Percentiles rank a stretch among this genome's conserved stretches.
Conservation (phyloP, 1,140 invertebrate genomes). For the Magallana ariakensis region DNA sequence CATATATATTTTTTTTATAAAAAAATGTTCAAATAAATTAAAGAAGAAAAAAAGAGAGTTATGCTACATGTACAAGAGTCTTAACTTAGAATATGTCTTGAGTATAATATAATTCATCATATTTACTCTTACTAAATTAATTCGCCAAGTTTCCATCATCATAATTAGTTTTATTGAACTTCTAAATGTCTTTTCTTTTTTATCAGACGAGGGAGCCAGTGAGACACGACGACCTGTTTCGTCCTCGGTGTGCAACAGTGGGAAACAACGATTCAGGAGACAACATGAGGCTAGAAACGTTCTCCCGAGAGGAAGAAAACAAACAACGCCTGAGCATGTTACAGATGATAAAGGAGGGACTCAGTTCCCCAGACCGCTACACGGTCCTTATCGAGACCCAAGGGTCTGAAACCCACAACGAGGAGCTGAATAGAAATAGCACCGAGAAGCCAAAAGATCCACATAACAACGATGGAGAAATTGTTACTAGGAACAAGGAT, state of each 20-base stretch:
- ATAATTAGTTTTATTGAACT: too few relatives aligned
- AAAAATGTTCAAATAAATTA: too few relatives aligned
- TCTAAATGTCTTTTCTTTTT: neutral
- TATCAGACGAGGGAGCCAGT: neutral
- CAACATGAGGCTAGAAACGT: neutral
- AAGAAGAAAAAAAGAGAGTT: too few relatives aligned
- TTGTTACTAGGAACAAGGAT: too few relatives aligned
- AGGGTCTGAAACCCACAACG: neutral
- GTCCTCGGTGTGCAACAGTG: neutral
- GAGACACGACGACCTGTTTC: neutral
- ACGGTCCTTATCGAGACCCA: neutral
- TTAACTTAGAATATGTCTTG: too few relatives aligned
- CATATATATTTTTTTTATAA: too few relatives aligned
- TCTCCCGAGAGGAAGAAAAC: slow-evolving; percentile 14
- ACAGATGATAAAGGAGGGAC: neutral
- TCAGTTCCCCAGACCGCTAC: neutral
- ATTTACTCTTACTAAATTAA: too few relatives aligned
- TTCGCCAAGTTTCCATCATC: too few relatives aligned
- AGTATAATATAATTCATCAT: too few relatives aligned
- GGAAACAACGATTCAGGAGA: neutral
- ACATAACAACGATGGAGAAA: too few relatives aligned
- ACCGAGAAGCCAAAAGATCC: too few relatives aligned
- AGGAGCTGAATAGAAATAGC: neutral
- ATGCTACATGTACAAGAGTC: too few relatives aligned
- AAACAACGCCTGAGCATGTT: slow-evolving; percentile 20